These are phyloP conservation scores for Romanogobio albipinnatus DNA, from an alignment of 2,113 vertebrate species.

Conservation along the genomic window DNA sequence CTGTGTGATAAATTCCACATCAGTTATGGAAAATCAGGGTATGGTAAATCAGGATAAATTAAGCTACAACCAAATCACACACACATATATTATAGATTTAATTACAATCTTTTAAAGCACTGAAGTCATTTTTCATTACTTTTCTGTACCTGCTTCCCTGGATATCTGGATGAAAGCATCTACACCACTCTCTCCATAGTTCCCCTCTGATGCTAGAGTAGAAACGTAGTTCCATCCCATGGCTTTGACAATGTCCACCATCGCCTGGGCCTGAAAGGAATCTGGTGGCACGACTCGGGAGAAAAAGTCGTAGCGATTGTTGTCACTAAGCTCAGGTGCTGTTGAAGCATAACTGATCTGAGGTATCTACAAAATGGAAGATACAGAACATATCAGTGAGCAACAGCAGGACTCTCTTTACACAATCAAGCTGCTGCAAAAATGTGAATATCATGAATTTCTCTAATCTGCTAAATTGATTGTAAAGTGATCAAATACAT, in stretches of 20 bases:
- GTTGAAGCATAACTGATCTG: conserved; percentile 94
- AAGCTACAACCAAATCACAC: neutral
- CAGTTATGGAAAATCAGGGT: conserved; percentile 31
- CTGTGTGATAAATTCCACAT: conserved; percentile 15
- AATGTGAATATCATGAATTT: neutral
- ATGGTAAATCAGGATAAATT: neutral
- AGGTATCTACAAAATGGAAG: conserved; percentile 77
- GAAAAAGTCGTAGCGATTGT: conserved; percentile 88
- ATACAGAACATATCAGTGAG: neutral
- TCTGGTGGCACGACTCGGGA: conserved; percentile 88
- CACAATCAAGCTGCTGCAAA: neutral
- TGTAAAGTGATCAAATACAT: neutral
- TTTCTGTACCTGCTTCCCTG: conserved; percentile 81
- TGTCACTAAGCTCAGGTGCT: conserved; percentile 87
- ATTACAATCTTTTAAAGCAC: no score
- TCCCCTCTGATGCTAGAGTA: conserved; percentile 87
- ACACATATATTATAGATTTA: no score
- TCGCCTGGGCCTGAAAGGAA: conserved; percentile 91
- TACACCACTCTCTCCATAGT: conserved; percentile 88
- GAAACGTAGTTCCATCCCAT: conserved; percentile 92
- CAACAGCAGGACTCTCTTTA: neutral
- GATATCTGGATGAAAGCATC: conserved; percentile 89
- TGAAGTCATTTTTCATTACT: no score
- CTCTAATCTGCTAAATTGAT: neutral
- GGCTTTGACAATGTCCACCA: conserved; percentile 89